Conservation (phyloP, 2,797 vertebrate species). For the Chelonia mydas region DNA sequence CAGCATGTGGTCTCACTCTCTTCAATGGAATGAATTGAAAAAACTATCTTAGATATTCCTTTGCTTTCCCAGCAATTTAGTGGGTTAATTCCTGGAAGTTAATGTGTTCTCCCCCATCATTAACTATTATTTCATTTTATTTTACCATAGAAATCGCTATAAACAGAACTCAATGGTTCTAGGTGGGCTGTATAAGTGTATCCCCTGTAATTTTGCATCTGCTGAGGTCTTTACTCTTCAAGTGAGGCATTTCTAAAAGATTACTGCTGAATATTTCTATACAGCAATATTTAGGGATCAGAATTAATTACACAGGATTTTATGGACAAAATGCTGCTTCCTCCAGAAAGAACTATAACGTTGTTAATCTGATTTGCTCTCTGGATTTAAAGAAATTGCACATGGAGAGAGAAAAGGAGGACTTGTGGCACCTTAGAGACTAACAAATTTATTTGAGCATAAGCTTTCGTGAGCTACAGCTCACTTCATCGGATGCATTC, state of each 20-base stretch:
- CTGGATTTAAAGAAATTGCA: conserved; percentile 63
- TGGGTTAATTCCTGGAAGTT: conserved; percentile 31
- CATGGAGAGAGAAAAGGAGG: not conserved
- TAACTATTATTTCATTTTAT: not conserved
- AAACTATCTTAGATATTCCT: not conserved
- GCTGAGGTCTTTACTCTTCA: conserved; percentile 7
- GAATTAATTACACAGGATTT: conserved; percentile 50
- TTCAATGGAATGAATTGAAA: not conserved
- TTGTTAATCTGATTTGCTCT: conserved; percentile 63
- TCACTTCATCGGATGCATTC: too few relatives aligned
- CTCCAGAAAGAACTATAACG: conserved; percentile 32
- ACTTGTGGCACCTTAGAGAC: too few relatives aligned
- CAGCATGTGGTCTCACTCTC: not conserved
- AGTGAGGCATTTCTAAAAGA: not conserved
- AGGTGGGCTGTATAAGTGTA: not conserved
- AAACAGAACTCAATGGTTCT: not conserved
- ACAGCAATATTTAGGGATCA: conserved; percentile 55
- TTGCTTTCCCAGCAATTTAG: not conserved
- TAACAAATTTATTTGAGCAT: too few relatives aligned
- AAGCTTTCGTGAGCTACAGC: too few relatives aligned
- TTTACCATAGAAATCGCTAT: not conserved
- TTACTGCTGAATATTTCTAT: not conserved
- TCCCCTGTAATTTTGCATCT: not conserved
- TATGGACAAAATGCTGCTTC: conserved; percentile 47
- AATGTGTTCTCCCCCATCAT: not conserved